Conservation (phyloP, 2,888 invertebrate genomes). For the Myopa tessellatipennis region DNA sequence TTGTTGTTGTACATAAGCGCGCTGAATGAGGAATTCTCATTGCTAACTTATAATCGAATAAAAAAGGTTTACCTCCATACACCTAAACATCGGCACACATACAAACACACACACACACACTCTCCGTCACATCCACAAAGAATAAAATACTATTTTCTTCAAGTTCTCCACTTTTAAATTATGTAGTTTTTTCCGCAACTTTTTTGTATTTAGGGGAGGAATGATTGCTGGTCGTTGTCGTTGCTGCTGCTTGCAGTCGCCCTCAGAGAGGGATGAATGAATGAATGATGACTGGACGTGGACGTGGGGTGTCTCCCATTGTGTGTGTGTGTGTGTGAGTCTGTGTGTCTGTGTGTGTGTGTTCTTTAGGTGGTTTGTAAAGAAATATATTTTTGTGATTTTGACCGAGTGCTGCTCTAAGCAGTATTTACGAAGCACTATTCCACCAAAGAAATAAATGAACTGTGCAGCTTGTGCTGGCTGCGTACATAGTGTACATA, state of each 20-base stretch:
- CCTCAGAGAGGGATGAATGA: constrained; percentile 19
- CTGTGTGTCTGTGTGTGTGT: constrained; percentile 28
- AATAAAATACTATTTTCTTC: constrained; percentile 28
- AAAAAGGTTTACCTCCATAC: background rate
- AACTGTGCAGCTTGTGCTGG: constrained; percentile 30
- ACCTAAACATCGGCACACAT: background rate
- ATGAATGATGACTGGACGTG: background rate
- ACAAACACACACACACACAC: background rate
- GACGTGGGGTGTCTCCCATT: background rate
- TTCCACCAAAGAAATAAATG: background rate
- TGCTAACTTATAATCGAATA: background rate
- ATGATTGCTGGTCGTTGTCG: constrained; percentile 10
- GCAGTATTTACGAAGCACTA: constrained; percentile 20
- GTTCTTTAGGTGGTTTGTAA: constrained; percentile 13
- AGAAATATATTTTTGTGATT: constrained; percentile 7
- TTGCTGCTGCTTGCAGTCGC: background rate
- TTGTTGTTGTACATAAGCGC: background rate
- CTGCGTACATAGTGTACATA: background rate
- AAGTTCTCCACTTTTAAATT: constrained; percentile 14
- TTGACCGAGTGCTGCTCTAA: constrained; percentile 9
- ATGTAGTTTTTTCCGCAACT: constrained; percentile 1
- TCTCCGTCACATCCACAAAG: background rate
- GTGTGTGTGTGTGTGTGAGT: constrained; percentile 20
- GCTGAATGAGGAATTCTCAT: background rate
- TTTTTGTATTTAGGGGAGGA: constrained; percentile 33